These are phyloP conservation scores for Macrochelys suwanniensis DNA, from an alignment of 2,797 vertebrate genomes.

Conservation along the genomic window DNA sequence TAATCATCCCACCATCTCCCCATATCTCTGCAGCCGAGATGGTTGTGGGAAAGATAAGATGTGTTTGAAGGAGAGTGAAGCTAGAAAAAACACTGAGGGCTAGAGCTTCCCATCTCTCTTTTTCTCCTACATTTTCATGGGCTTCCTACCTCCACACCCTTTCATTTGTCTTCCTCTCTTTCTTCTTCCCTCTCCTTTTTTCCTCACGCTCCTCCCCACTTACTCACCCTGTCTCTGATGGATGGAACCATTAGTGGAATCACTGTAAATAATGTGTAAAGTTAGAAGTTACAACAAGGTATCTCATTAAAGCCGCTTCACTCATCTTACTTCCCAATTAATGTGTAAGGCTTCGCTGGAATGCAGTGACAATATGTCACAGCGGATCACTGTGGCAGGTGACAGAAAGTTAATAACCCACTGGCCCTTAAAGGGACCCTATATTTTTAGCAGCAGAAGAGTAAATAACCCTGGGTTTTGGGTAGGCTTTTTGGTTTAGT, in stretches of 20 bases:
- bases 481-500: not conserved
- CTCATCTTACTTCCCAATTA: conserved; percentile 88
- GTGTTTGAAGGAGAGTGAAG: not conserved
- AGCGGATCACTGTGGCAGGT: conserved; percentile 73
- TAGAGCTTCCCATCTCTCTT: not conserved
- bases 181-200: not conserved
- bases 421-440: conserved; percentile 75
- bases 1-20: not conserved
- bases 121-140: not conserved
- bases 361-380: conserved; percentile 81
- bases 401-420: conserved; percentile 82
- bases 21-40: not conserved
- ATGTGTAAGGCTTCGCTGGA: conserved; percentile 82
- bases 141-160: not conserved
- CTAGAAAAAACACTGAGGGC: not conserved
- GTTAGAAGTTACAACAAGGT: conserved; percentile 87
- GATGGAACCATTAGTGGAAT: conserved; percentile 88
- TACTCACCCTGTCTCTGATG: conserved; percentile 79
- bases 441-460: conserved; percentile 70
- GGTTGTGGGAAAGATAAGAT: not conserved
- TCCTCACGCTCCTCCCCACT: not conserved
- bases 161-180: conserved; percentile 23
- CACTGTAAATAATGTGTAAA: conserved; percentile 88
- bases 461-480: conserved; percentile 76
- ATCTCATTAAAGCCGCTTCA: conserved; percentile 87